phyloP scores from a whole-genome alignment of 1,140 invertebrate genomes.

The Drosophila hydei region DNA sequence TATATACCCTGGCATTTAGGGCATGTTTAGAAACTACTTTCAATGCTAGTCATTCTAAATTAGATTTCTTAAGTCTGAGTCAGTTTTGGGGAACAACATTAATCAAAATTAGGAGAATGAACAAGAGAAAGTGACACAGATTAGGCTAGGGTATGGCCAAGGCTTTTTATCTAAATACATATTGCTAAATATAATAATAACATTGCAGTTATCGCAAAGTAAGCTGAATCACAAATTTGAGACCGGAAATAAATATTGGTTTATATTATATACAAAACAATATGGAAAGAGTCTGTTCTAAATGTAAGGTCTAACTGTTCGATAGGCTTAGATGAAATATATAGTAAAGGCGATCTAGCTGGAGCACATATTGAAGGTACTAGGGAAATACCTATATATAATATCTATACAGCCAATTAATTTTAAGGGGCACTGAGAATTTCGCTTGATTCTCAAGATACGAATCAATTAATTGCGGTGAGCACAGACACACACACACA shows the following conservation, averaged over 20 bases:
- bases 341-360: not conserved
- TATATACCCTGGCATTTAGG: not conserved
- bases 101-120: not conserved
- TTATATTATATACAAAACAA: no score
- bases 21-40: not conserved
- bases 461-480: conserved; percentile 23
- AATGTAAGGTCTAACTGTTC: no score
- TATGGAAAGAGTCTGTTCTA: no score
- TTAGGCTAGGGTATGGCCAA: not conserved
- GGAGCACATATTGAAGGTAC: no score
- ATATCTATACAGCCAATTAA: not conserved
- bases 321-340: not conserved
- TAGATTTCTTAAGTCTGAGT: not conserved
- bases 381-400: not conserved
- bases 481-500: conserved; percentile 7
- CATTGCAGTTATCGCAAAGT: not conserved
- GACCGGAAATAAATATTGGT: not conserved
- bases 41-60: not conserved
- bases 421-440: conserved; percentile 1
- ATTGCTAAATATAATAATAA: not conserved
- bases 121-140: not conserved
- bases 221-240: not conserved
- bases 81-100: not conserved
- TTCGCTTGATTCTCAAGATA: conserved; percentile 18
- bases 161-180: not conserved